Evolutionary conservation across 2,888 invertebrate genomes (phyloP).

Genomic region (Drosophila atripex): DNA sequence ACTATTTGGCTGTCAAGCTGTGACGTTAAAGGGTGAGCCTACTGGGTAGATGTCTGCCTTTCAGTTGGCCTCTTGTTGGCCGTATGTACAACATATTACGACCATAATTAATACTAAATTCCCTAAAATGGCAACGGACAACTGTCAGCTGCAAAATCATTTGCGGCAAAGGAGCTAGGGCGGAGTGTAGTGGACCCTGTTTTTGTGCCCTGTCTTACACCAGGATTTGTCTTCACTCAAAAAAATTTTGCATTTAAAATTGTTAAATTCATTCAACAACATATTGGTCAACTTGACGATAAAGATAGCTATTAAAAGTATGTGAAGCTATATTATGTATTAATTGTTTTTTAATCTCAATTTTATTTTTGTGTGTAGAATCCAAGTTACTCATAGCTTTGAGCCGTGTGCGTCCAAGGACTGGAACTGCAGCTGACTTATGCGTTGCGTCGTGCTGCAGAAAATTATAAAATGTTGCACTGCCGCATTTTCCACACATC

Average conservation of each 20-base stretch:
- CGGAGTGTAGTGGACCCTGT: background rate
- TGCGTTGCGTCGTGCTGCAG: slow-evolving; percentile 70
- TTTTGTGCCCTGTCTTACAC: slow-evolving; percentile 3
- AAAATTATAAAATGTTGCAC: slow-evolving; percentile 78
- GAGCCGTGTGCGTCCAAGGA: background rate
- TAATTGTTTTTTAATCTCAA: background rate
- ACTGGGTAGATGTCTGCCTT: background rate
- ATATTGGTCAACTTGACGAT: no score
- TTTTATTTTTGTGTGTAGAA: background rate
- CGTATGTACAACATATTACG: slow-evolving; percentile 73
- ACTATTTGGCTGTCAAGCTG: slow-evolving; percentile 23
- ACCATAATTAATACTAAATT: slow-evolving; percentile 79
- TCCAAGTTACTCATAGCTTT: slow-evolving; percentile 37
- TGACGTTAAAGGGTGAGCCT: slow-evolving; percentile 12
- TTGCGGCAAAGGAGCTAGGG: slow-evolving; percentile 54
- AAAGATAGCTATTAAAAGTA: no score
- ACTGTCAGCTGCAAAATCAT: slow-evolving; percentile 80
- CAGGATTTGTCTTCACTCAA: background rate
- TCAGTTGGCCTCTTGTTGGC: slow-evolving; percentile 14
- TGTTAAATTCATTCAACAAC: background rate
- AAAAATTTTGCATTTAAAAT: background rate
- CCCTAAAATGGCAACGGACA: slow-evolving; percentile 76
- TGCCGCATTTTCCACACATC: slow-evolving; percentile 69
- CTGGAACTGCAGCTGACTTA: slow-evolving; percentile 64
- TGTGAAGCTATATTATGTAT: no score